Base-by-base conservation (phyloP, 2,888 invertebrate genomes). In the Platerodrilus igneus region DNA sequence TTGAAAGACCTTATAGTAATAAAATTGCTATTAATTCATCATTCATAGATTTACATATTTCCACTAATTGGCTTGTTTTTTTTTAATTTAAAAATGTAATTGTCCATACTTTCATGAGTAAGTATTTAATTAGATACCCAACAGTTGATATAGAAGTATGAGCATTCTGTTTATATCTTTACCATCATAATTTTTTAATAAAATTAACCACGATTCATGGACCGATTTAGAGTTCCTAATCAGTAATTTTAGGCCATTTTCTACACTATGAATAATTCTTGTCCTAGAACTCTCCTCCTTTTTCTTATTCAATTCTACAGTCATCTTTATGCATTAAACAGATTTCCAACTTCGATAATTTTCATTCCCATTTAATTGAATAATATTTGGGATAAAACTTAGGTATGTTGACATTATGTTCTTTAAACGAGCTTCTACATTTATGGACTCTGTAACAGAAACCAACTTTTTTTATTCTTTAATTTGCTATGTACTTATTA, bases 101-200 rank as follows among this genome's bases (percentile, higher is more conserved):
- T 31, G 4, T 9, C 19, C 19, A 18, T 13, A 11, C 6, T 20
- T 4, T 20, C 7, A 29, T 29, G n/a, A 28, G 5, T n/a, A n/a
- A n/a, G n/a, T 15, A 2, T 6, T 30, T 30, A 17, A 30, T 30
- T 19, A 7, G 9, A 30, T 11, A 15, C 19, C 11, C 2, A 17
- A 18, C 7, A 30, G 17, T 10, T 19, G 10, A 10, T 19, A 13
- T 18, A 30, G 11, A n/a, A 17, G 11, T 10, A 30, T 19, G 2
- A 30, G 4, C 19, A 17, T n/a, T 15, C 29, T 29, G 10, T 30
- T 30, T 3, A 30, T 10, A 8, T 19, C 30, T 18, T 30, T 30
- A 18, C 19, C 19, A 19, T 30, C 30, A 19, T 19, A 30, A 8
- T n/a, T 19, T 30, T 30, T n/a, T 9, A 10, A 3, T 19, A 30